Percentiles rank a stretch among this genome's conserved stretches.
These are phyloP conservation scores for Collichthys lucidus DNA, from an alignment of 2,113 vertebrate species.

Conservation along the genomic window DNA sequence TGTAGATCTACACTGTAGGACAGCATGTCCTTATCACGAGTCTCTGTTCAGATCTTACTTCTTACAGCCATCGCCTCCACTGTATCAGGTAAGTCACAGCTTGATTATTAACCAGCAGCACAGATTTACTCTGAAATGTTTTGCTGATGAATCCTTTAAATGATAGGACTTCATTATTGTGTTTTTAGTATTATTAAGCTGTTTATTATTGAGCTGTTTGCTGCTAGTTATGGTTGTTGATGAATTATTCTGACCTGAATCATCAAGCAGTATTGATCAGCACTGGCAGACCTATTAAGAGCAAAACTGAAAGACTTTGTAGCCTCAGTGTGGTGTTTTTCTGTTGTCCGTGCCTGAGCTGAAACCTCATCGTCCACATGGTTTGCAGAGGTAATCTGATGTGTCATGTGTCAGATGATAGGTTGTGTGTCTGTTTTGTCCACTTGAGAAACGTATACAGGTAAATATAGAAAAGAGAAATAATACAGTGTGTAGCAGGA, in stretches of 20 bases:
- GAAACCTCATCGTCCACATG: neutral
- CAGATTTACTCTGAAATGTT: neutral
- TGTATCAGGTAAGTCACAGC: conserved; percentile 57
- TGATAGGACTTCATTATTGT: neutral
- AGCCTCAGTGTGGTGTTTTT: neutral
- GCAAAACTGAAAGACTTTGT: neutral
- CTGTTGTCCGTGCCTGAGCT: neutral
- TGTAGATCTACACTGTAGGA: neutral
- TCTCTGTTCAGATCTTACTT: neutral
- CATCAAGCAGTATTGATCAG: neutral
- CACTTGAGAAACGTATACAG: neutral
- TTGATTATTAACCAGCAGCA: neutral
- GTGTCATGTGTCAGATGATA: conserved; percentile 17
- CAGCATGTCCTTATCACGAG: conserved; percentile 45
- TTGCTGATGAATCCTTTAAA: neutral
- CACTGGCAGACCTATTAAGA: neutral
- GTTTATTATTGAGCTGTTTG: neutral
- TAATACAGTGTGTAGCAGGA: neutral
- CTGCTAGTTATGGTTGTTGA: neutral
- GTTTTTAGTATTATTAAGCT: neutral
- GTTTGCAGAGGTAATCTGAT: neutral
- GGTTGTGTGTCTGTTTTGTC: conserved; percentile 5
- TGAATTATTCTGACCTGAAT: neutral
- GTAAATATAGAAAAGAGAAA: neutral
- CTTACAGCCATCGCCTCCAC: neutral